Evolutionary conservation across 2,888 invertebrate genomes (phyloP), one percentile per base, ranked within the genome.

Genomic region (Tupiocoris notatus): DNA sequence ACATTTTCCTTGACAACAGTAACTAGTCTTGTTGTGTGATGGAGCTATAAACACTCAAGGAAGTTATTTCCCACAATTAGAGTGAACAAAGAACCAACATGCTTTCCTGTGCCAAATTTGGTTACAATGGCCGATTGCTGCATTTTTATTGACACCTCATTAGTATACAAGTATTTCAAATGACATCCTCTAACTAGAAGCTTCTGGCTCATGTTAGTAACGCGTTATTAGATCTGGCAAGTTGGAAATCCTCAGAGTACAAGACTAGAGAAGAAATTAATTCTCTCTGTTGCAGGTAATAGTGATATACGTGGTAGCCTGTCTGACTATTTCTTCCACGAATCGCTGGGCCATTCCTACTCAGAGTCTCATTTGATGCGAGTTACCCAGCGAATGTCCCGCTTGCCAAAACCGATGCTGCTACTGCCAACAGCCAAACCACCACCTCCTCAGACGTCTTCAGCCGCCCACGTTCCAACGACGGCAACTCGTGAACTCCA

Each of bases 261-360:
- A 9, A 12, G 54, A 7, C 54, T 9, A 54, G 54, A 7, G 12
- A 12, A 54, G 54, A 54, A 12, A 12, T 54, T n/a, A n/a, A n/a
- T n/a, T n/a, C n/a, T n/a, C n/a, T 39, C 20, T 63, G 21, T 73
- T 64, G 21, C 73, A 73, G 73, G 63, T 21, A 73, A 62, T 22
- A 62, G 63, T 21, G 64, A 73, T 57, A 54, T 73, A 12, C 25
- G 84, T 64, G 82, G 83, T 61, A 84, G 84, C 77, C 80, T 83
- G 82, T 87, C 87, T 81, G 90, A 91, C 82, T 92, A 91, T 84
- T 89, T 89, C 84, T 89, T 90, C 82, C 89, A 91, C 54, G 91
- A 92, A 84, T 91, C 91, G 81, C 88, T 90, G 81, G 90, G 92
- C 83, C 92, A 92, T 83, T 92, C 93, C 63, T 92, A 92, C 23